Percentiles rank a stretch among this genome's conserved stretches.
These are phyloP conservation scores for Cheilosia urbana DNA, from an alignment of 2,888 invertebrate species.

Conservation along the genomic window DNA sequence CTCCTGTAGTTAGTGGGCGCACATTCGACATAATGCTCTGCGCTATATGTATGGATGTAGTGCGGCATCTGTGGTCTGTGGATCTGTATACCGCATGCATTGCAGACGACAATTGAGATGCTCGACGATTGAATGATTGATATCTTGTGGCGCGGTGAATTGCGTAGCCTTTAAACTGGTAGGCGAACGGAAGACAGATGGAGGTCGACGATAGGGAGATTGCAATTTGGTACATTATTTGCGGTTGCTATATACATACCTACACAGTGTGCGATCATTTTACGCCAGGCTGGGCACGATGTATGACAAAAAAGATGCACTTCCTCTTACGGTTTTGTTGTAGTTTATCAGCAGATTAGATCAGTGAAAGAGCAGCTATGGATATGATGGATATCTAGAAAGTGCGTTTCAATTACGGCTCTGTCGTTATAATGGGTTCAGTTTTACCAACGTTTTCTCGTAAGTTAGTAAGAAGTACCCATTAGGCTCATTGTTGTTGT, in stretches of 20 bases:
- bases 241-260: slow-evolving; percentile 1
- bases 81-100: not conserved
- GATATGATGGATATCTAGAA: too few species aligned
- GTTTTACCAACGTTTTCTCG: too few species aligned
- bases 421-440: too few species aligned
- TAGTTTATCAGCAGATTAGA: slow-evolving; percentile 23
- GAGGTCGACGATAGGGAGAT: slow-evolving; percentile 54
- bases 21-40: slow-evolving; percentile 19
- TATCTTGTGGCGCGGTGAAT: slow-evolving; percentile 46
- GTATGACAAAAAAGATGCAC: not conserved
- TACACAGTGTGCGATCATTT: slow-evolving; percentile 14
- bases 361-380: slow-evolving; percentile 12
- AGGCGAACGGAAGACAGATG: slow-evolving; percentile 57
- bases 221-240: slow-evolving; percentile 40
- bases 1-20: slow-evolving; percentile 54
- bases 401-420: too few species aligned
- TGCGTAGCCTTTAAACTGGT: slow-evolving; percentile 41
- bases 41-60: not conserved
- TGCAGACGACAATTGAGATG: slow-evolving; percentile 63
- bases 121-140: slow-evolving; percentile 59
- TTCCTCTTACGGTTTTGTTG: slow-evolving; percentile 25
- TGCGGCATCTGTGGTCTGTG: slow-evolving; percentile 51
- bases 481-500: too few species aligned
- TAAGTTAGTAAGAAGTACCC: too few species aligned
- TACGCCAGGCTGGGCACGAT: slow-evolving; percentile 21